Conservation (phyloP, 2,113 vertebrate species). For the Plotosus lineatus region DNA sequence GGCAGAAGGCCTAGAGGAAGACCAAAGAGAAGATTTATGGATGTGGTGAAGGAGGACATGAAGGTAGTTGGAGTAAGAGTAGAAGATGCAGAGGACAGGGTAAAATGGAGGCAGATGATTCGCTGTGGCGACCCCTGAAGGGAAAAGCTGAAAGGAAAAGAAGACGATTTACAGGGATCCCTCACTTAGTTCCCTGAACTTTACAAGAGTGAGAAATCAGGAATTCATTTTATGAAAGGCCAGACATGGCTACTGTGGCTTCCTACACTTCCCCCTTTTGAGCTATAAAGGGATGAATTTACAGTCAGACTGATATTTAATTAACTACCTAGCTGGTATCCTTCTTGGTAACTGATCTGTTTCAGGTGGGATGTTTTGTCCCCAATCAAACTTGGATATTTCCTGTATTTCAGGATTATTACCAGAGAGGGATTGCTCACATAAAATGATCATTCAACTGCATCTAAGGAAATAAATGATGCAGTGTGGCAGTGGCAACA, state of each 20-base stretch:
- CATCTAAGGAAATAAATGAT: neutral
- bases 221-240: constrained; percentile 17
- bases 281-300: constrained; percentile 48
- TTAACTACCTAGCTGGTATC: constrained; percentile 11
- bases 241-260: constrained; percentile 2
- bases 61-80: too few relatives aligned
- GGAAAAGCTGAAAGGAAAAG: too few relatives aligned
- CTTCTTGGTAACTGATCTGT: neutral
- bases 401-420: neutral
- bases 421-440: too few relatives aligned
- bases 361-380: neutral
- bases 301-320: constrained; percentile 36
- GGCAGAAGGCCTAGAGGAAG: too few relatives aligned
- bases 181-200: constrained; percentile 35
- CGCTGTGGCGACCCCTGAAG: too few relatives aligned
- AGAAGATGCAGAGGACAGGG: too few relatives aligned
- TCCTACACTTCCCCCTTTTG: constrained; percentile 3
- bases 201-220: constrained; percentile 34
- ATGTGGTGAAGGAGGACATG: too few relatives aligned
- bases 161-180: too few relatives aligned
- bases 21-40: too few relatives aligned
- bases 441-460: neutral
- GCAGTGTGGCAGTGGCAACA: neutral
- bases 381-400: neutral
- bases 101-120: too few relatives aligned